Conservation (phyloP, 2,888 invertebrate species). For the Drosophila putrida region DNA sequence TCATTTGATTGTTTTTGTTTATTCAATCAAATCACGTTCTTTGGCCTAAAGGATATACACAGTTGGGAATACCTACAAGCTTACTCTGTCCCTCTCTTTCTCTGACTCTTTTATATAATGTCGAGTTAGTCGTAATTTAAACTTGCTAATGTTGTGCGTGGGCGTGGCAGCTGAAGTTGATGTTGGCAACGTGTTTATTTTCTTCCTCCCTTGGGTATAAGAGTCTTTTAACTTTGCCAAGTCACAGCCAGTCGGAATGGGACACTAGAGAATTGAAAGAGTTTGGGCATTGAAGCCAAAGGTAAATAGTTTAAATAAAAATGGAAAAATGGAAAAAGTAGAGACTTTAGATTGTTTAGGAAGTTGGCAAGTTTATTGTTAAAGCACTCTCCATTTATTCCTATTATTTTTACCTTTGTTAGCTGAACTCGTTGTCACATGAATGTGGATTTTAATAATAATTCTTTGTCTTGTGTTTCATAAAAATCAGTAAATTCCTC, state of each 20-base stretch:
- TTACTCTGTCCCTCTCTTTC: neutral
- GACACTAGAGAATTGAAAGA: conserved; percentile 34
- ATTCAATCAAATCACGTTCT: conserved; percentile 68
- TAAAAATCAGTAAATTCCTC: neutral
- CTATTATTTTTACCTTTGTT: too few species aligned
- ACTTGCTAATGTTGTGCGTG: conserved; percentile 38
- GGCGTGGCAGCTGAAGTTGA: conserved; percentile 46
- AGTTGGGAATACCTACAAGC: conserved; percentile 4
- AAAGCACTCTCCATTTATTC: neutral
- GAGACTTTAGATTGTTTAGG: conserved; percentile 3
- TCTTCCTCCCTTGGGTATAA: conserved; percentile 17
- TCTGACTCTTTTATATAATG: conserved; percentile 3
- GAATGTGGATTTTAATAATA: neutral
- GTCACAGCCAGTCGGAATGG: conserved; percentile 31
- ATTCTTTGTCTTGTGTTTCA: neutral
- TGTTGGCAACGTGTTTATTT: conserved; percentile 31
- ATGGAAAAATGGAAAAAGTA: neutral
- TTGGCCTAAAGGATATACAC: conserved; percentile 54
- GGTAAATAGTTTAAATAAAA: conserved; percentile 21
- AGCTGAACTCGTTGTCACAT: neutral
- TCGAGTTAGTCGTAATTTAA: conserved; percentile 50
- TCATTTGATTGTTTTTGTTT: conserved; percentile 69
- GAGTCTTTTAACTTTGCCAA: conserved; percentile 6
- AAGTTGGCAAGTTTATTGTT: neutral
- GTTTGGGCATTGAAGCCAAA: conserved; percentile 19